Conservation (phyloP, 2,888 invertebrate species). For the Drosophila ustulata region DNA sequence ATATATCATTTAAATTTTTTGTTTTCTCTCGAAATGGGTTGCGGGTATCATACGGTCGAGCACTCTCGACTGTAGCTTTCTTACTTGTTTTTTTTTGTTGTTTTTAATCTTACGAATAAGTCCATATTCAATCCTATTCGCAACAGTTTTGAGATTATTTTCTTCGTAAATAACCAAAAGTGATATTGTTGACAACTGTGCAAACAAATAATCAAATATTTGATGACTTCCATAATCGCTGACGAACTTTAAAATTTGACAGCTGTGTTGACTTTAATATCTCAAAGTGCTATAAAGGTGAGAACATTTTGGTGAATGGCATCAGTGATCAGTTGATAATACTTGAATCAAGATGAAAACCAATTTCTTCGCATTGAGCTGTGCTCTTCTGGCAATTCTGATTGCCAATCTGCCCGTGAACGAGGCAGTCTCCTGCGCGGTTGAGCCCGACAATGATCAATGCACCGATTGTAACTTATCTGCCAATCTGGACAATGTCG, state of each 20-base stretch:
- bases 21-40: too few species aligned
- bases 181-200: slow-evolving; percentile 1
- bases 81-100: too few species aligned
- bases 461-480: slow-evolving; percentile 7
- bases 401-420: slow-evolving; percentile 3
- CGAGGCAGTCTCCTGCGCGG: slow-evolving; percentile 5
- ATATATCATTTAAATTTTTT: too few species aligned
- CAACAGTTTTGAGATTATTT: too few species aligned
- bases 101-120: too few species aligned
- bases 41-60: too few species aligned
- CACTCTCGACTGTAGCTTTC: too few species aligned
- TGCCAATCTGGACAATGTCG: background rate
- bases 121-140: too few species aligned
- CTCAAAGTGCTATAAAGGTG: slow-evolving; percentile 13
- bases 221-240: background rate
- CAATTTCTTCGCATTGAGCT: background rate
- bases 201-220: slow-evolving; percentile 7
- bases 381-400: slow-evolving; percentile 8
- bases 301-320: too few species aligned
- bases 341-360: slow-evolving; percentile 11
- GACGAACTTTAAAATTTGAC: background rate
- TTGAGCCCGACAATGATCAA: background rate
- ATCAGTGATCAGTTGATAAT: slow-evolving; percentile 6
- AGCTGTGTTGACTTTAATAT: slow-evolving; percentile 4
- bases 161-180: background rate